Base-by-base conservation (phyloP, 2,888 invertebrate species). In the Abscondita cerata region DNA sequence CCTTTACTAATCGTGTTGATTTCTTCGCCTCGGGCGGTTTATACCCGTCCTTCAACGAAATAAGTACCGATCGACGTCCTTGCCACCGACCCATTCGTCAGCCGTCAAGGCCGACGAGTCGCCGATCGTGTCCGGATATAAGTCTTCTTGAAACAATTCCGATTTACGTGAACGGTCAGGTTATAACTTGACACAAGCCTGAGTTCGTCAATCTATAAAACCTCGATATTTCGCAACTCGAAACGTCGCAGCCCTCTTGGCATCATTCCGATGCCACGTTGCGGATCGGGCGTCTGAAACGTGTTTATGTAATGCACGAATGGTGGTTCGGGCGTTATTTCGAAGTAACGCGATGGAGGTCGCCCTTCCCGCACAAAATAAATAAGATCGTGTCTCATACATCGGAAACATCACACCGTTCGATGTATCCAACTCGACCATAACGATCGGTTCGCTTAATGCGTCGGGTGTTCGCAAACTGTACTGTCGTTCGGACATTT, bases 161-260 rank as follows among this genome's bases (percentile, higher is more conserved):
- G 96, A 96, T 87, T 97, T 97, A 79, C 98, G 87, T 18, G 98
- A 98, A 98, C 98, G 57, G 97, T 97, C 96, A 98, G n/a, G 96
- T 95, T 62, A 96, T 87, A 72, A 89, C 89, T 86, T 98, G 98
- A 80, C 96, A 96, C 52, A 96, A 84, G 55, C 95, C 95, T 25
- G 93, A 94, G 81, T 95, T 95, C 82, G 97, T 97, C 61, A 98
- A 86, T 72, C 98, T 89, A 84, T 95, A 98, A 83, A 98, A 97
- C 79, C 97, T 90, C 72, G 92, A 86, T 72, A 98, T 95, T 85
- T 98, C 98, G 81, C 97, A 98, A 67, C 90, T 90, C 67, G 90
- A 91, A 54, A 96, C 93, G 83, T 97, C 96, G 81, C 95, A 92
- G 66, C 98, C 98, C 87, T 84, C 98, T 98, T 69, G 98, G 97